phyloP scores from a whole-genome alignment of 2,113 vertebrate genomes.

The Phyllostomus discolor region DNA sequence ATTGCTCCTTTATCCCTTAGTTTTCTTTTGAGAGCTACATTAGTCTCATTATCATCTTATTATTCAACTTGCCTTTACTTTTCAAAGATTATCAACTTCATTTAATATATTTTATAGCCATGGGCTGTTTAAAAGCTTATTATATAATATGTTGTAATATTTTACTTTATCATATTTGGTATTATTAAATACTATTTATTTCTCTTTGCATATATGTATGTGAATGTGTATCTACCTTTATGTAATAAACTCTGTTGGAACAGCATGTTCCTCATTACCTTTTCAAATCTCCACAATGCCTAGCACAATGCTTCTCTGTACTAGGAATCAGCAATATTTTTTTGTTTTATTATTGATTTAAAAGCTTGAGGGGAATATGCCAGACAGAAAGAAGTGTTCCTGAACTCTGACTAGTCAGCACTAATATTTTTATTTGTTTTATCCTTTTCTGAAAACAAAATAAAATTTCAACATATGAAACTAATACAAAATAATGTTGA shows the following conservation, averaged over 20 bases:
- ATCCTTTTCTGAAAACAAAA: not conserved
- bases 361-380: conserved; percentile 36
- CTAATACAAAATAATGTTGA: not conserved
- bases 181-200: not conserved
- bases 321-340: not conserved
- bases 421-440: not conserved
- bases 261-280: not conserved
- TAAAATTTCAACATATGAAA: not conserved
- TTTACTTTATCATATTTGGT: not conserved
- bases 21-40: not conserved
- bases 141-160: not conserved
- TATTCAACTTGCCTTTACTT: not conserved
- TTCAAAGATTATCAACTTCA: not conserved
- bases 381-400: not conserved
- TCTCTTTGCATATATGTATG: not conserved
- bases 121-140: not conserved
- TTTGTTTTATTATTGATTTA: conserved; percentile 28
- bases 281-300: not conserved
- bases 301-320: not conserved
- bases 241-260: not conserved
- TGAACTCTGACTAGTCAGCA: not conserved
- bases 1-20: not conserved
- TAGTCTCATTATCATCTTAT: not conserved
- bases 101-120: not conserved
- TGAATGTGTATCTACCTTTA: not conserved